Percentiles rank a stretch among this genome's conserved stretches.
These are phyloP conservation scores for Orchestes rusci DNA, from an alignment of 2,888 invertebrate species.

Conservation along the genomic window DNA sequence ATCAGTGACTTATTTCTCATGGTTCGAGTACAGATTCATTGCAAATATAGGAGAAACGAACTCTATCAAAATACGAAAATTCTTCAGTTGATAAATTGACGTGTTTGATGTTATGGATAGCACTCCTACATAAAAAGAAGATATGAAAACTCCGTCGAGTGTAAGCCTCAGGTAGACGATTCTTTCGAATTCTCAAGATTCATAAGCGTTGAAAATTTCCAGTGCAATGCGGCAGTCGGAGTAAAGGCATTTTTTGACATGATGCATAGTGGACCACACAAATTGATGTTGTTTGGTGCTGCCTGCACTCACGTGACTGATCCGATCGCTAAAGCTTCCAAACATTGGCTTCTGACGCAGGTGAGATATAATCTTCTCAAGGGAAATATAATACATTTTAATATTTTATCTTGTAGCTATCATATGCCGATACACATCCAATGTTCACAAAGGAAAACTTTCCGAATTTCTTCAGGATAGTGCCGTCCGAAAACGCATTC, in stretches of 20 bases:
- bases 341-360: slow-evolving; percentile 95
- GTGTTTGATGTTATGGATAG: too few relatives aligned
- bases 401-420: slow-evolving; percentile 52
- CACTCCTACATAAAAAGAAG: too few relatives aligned
- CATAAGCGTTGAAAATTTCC: slow-evolving; percentile 2
- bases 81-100: too few relatives aligned
- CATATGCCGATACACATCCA: slow-evolving; percentile 96
- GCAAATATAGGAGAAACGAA: too few relatives aligned
- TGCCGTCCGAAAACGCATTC: slow-evolving; percentile 94
- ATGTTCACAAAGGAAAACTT: slow-evolving; percentile 92
- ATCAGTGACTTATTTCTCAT: too few relatives aligned
- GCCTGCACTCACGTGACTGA: slow-evolving; percentile 96
- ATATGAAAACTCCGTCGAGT: too few relatives aligned
- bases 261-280: slow-evolving; percentile 89
- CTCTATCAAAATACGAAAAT: too few relatives aligned
- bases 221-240: slow-evolving; percentile 93
- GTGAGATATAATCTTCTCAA: slow-evolving; percentile 50
- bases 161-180: too few relatives aligned
- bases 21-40: too few relatives aligned
- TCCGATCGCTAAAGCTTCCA: slow-evolving; percentile 93
- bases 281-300: slow-evolving; percentile 92
- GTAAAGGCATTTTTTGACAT: slow-evolving; percentile 94
- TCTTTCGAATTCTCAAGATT: neutral
- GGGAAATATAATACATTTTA: too few relatives aligned
- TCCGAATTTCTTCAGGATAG: slow-evolving; percentile 94